Evolutionary conservation across 2,797 vertebrate species (phyloP).

Genomic region (Diplodus sargus): DNA sequence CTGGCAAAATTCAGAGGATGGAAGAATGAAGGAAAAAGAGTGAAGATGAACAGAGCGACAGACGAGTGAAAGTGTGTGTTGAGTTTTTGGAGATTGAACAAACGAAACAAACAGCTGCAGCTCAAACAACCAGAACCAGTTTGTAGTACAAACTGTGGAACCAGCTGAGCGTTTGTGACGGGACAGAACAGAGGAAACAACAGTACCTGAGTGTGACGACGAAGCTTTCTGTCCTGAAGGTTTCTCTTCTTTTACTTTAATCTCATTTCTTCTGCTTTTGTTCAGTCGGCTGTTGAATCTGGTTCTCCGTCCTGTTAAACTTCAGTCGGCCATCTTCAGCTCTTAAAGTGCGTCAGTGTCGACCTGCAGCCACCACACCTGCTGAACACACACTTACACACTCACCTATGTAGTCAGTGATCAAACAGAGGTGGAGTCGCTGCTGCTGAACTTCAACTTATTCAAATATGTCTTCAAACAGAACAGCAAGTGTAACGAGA

Average conservation of each 20-base stretch:
- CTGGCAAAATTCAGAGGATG: not conserved
- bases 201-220: slow-evolving; percentile 37
- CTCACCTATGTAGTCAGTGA: slow-evolving; percentile 23
- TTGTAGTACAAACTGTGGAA: not conserved
- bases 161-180: not conserved
- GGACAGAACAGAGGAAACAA: fast-evolving
- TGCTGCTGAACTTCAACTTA: slow-evolving; percentile 28
- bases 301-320: not conserved
- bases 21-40: not conserved
- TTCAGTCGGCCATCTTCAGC: slow-evolving; percentile 36
- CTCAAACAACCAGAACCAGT: not conserved
- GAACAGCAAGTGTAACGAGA: not conserved
- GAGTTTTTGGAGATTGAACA: not conserved
- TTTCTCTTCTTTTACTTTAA: not conserved
- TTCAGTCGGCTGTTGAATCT: slow-evolving; percentile 30
- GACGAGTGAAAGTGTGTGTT: not conserved
- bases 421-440: slow-evolving; percentile 73
- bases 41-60: not conserved
- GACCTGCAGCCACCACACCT: slow-evolving; percentile 66
- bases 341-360: not conserved
- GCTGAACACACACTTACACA: slow-evolving; percentile 52
- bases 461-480: slow-evolving; percentile 27
- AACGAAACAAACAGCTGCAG: not conserved
- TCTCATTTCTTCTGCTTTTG: slow-evolving; percentile 50
- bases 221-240: slow-evolving; percentile 3